Conservation (phyloP, 1,140 invertebrate species). For the Drosophila pallidifrons region DNA sequence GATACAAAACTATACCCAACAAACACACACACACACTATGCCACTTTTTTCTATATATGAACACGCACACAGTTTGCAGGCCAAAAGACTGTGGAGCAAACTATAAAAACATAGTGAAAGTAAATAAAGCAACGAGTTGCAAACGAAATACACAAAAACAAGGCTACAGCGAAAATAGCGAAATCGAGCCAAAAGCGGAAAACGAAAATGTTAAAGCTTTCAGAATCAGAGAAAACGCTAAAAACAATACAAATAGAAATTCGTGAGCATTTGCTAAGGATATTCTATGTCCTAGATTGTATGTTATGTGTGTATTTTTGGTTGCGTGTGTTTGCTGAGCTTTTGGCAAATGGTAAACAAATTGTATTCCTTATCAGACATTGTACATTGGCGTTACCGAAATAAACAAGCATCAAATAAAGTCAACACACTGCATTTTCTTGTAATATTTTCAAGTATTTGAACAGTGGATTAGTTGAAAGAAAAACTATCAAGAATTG, state of each 20-base stretch:
- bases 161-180: constrained; percentile 7
- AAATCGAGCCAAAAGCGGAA: constrained; percentile 41
- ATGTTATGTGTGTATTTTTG: constrained; percentile 4
- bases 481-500: no score
- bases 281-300: not conserved
- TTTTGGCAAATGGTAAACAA: constrained; percentile 54
- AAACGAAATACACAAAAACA: constrained; percentile 33
- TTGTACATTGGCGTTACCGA: constrained; percentile 16
- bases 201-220: constrained; percentile 37
- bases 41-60: not conserved
- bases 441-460: no score
- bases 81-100: constrained; percentile 45
- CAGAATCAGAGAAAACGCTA: constrained; percentile 8
- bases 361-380: constrained; percentile 54
- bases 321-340: constrained; percentile 2
- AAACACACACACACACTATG: not conserved
- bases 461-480: no score
- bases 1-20: constrained; percentile 2
- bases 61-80: constrained; percentile 1
- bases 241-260: constrained; percentile 21
- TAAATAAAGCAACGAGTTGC: constrained; percentile 36
- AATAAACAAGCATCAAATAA: not conserved
- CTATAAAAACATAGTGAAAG: constrained; percentile 49
- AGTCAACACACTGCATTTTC: no score
- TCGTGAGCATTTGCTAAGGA: constrained; percentile 14